A percentile compares a stretch with the other conserved stretches of the same genome.
Evolutionary conservation across 2,888 invertebrate species (phyloP).

Genomic region (Agrochola litura): DNA sequence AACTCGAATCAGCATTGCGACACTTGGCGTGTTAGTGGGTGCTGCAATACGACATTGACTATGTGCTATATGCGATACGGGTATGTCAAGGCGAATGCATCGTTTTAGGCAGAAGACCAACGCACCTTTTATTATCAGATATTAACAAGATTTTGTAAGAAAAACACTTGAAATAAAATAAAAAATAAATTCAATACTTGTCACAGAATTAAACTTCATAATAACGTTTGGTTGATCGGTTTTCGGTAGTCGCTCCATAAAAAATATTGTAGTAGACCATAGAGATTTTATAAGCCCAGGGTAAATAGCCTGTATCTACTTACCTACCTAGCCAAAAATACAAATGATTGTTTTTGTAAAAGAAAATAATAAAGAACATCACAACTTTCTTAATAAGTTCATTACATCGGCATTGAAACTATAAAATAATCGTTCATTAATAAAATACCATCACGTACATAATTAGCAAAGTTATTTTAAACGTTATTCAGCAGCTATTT

Average conservation of each 20-base stretch:
- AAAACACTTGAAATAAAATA: neutral
- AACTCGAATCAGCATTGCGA: constrained; percentile 64
- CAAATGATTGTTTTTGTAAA: neutral
- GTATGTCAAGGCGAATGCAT: constrained; percentile 62
- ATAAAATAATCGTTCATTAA: constrained; percentile 32
- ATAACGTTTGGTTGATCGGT: neutral
- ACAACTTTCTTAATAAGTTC: neutral
- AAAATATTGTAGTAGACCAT: neutral
- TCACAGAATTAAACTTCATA: neutral
- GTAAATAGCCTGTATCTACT: neutral
- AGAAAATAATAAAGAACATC: neutral
- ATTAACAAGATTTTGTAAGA: neutral
- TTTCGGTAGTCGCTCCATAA: neutral
- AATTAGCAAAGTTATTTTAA: constrained; percentile 41
- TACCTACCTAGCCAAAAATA: neutral
- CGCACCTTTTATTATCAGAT: constrained; percentile 17
- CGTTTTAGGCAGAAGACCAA: constrained; percentile 40
- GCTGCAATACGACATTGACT: constrained; percentile 74
- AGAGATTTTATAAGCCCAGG: neutral
- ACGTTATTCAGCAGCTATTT: constrained; percentile 50
- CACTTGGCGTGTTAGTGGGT: constrained; percentile 69
- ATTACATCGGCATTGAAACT: constrained; percentile 6
- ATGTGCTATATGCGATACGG: constrained; percentile 61
- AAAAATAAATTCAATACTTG: neutral
- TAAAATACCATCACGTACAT: constrained; percentile 45